phyloP scores from a whole-genome alignment of 2,797 vertebrate genomes.

The Eutrigla gurnardus region DNA sequence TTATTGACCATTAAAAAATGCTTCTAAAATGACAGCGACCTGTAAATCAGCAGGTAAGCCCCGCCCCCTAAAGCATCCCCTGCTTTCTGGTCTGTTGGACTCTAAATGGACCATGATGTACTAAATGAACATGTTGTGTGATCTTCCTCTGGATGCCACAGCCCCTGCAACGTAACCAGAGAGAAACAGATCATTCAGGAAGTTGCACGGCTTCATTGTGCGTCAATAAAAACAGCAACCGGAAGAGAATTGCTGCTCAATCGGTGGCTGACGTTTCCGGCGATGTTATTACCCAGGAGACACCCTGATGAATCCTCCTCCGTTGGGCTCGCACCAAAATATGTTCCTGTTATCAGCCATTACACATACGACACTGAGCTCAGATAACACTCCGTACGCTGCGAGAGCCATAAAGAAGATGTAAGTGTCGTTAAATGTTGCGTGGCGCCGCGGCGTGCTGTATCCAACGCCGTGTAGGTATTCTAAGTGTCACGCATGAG shows the following conservation, averaged over 20 bases:
- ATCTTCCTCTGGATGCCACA: no score
- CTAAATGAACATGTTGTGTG: no score
- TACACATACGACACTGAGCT: constrained; percentile 44
- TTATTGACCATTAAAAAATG: no score
- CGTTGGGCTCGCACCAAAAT: constrained; percentile 2
- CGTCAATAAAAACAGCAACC: not conserved
- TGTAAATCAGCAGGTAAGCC: no score
- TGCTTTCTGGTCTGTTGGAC: no score
- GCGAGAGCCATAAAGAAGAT: constrained; percentile 58
- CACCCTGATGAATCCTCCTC: constrained; percentile 3
- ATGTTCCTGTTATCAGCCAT: constrained; percentile 29
- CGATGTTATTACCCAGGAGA: constrained; percentile 16
- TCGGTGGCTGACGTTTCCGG: not conserved
- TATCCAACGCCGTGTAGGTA: constrained; percentile 48
- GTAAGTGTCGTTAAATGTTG: constrained; percentile 58
- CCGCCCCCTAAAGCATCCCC: no score
- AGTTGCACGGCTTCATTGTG: constrained; percentile 7
- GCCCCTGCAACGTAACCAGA: no score
- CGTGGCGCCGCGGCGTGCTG: constrained; percentile 17
- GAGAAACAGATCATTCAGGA: constrained; percentile 23
- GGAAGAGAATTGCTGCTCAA: constrained; percentile 8
- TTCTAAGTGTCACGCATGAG: constrained; percentile 60
- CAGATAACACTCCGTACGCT: constrained; percentile 33
- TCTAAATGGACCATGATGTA: no score
- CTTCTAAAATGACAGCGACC: no score